Percentiles rank a stretch among this genome's conserved stretches.
Conservation (phyloP, 2,797 vertebrate genomes). For the Characodon lateralis region DNA sequence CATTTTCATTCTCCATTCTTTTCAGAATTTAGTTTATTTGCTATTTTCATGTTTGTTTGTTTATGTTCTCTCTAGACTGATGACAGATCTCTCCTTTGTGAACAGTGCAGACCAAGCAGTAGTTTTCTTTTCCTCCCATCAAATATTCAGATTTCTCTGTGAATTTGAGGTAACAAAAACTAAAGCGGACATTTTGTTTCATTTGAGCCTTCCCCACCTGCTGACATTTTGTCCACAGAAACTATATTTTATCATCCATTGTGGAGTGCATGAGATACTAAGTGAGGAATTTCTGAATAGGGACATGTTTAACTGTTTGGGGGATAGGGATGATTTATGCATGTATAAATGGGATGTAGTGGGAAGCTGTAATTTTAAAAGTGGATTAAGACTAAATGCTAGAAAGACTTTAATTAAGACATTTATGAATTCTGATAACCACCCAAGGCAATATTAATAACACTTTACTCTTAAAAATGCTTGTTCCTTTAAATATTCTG, state of each 20-base stretch:
- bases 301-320: not conserved
- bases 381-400: constrained; percentile 37
- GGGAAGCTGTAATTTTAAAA: constrained; percentile 17
- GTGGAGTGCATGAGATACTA: not conserved
- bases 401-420: constrained; percentile 29
- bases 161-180: not conserved
- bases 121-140: not conserved
- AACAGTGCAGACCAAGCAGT: not conserved
- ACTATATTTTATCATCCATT: not conserved
- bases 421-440: constrained; percentile 39
- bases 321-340: constrained; percentile 3
- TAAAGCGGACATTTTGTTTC: not conserved
- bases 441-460: constrained; percentile 36
- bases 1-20: not conserved
- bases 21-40: too few species aligned
- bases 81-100: too few species aligned
- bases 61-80: too few species aligned
- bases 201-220: not conserved
- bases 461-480: constrained; percentile 23
- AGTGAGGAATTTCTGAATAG: not conserved
- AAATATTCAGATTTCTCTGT: not conserved
- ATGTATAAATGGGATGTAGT: constrained; percentile 8
- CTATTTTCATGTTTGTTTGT: too few species aligned
- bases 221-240: not conserved
- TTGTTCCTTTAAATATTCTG: constrained; percentile 35